phyloP scores from a whole-genome alignment of 2,797 vertebrate species.

The Poeciliopsis gracilis region DNA sequence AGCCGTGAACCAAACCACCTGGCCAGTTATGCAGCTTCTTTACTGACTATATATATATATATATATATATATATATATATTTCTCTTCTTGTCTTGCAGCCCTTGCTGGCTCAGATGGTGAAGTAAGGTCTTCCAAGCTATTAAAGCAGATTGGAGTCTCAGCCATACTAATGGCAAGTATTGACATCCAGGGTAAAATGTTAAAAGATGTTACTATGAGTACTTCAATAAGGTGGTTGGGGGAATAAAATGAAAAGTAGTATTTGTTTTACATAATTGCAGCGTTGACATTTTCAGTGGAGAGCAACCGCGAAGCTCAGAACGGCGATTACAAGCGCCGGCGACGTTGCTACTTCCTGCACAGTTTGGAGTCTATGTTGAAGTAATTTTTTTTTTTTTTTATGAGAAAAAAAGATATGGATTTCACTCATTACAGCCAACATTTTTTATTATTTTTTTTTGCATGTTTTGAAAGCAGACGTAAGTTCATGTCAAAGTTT shows the following conservation, averaged over 20 bases:
- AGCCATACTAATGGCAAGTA: conserved; percentile 27
- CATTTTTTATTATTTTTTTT: not conserved
- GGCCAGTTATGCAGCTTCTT: conserved; percentile 5
- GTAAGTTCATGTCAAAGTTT: not conserved
- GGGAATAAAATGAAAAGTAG: not conserved
- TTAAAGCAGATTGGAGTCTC: conserved; percentile 33
- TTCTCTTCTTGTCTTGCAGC: not conserved
- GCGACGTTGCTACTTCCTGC: not conserved
- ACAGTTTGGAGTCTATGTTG: not conserved
- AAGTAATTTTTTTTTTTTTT: not conserved
- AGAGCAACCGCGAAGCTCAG: conserved; percentile 8
- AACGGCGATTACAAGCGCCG: conserved; percentile 25
- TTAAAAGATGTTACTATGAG: conserved; percentile 44
- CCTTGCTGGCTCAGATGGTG: not conserved
- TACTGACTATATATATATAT: not conserved
- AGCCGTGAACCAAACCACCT: conserved; percentile 9
- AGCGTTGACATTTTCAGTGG: conserved; percentile 22
- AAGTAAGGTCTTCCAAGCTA: conserved; percentile 12
- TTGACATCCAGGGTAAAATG: conserved; percentile 40
- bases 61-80: not conserved
- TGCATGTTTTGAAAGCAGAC: not conserved
- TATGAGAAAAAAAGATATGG: not conserved
- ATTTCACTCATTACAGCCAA: not conserved
- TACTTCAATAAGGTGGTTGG: conserved; percentile 24
- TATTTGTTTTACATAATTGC: conserved; percentile 37